Evolutionary conservation across 1,140 invertebrate species (phyloP).

Genomic region (Heliconius congener): DNA sequence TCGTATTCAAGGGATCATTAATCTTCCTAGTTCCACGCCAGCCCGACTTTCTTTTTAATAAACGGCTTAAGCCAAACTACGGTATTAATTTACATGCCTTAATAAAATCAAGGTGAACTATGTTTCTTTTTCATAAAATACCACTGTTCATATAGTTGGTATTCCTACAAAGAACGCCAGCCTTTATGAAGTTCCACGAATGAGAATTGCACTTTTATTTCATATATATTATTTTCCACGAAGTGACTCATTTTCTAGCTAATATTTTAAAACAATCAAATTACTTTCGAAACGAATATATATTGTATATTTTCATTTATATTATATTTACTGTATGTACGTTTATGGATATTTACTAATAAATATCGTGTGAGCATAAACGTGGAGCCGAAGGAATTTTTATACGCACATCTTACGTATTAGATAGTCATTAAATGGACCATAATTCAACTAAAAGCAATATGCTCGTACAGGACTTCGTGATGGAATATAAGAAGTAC

Average conservation of each 20-base stretch:
- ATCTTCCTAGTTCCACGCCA: constrained; percentile 79
- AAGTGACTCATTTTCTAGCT: not conserved
- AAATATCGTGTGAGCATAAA: constrained; percentile 15
- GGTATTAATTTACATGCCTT: constrained; percentile 71
- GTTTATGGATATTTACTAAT: not conserved
- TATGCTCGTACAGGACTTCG: constrained; percentile 54
- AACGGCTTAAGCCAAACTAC: constrained; percentile 69
- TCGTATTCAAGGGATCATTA: constrained; percentile 78
- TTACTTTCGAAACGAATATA: not conserved
- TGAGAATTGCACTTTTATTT: not conserved
- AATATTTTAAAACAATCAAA: not conserved
- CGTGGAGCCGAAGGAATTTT: constrained; percentile 25
- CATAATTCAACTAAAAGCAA: constrained; percentile 57
- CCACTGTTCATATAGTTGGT: not conserved
- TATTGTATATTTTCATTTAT: not conserved
- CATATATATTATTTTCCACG: not conserved
- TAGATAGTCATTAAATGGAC: constrained; percentile 53
- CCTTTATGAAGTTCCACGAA: not conserved
- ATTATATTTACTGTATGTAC: not conserved
- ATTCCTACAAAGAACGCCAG: not conserved
- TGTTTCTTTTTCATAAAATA: constrained; percentile 23
- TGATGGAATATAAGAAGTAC: constrained; percentile 49
- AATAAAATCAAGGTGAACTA: constrained; percentile 54
- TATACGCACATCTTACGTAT: constrained; percentile 32
- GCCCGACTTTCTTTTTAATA: constrained; percentile 79